These are phyloP conservation scores for Anabacerthia variegaticeps DNA, from an alignment of 2,797 vertebrate species.

Conservation along the genomic window DNA sequence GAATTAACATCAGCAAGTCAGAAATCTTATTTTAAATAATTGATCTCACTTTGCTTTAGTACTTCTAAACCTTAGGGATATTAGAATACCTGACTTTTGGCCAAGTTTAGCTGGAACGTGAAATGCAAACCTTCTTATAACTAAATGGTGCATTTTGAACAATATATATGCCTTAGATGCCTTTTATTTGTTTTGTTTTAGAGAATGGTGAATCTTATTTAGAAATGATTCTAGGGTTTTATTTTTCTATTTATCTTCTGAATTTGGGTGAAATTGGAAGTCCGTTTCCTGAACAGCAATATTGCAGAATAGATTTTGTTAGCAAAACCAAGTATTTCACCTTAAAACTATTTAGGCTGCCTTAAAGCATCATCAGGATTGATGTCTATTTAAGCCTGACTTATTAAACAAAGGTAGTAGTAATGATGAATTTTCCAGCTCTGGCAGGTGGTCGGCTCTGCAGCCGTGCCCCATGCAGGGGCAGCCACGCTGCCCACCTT, in stretches of 20 bases:
- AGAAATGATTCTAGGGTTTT: neutral
- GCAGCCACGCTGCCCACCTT: accelerated
- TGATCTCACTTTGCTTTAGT: neutral
- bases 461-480: accelerated
- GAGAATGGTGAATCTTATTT: neutral
- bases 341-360: neutral
- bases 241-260: neutral
- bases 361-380: neutral
- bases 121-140: neutral
- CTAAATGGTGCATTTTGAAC: neutral
- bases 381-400: neutral
- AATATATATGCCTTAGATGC: neutral
- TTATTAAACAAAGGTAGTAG: neutral
- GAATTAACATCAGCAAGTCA: neutral
- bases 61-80: neutral
- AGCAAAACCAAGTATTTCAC: neutral
- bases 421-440: neutral
- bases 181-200: neutral
- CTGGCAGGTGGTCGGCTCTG: neutral
- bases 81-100: neutral
- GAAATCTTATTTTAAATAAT: neutral
- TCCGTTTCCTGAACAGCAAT: neutral
- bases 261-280: neutral
- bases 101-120: neutral
- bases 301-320: neutral